A percentile compares a stretch with the other conserved stretches of the same genome.
Evolutionary conservation across 2,888 invertebrate species (phyloP).

Genomic region (Cheilosia impressa): DNA sequence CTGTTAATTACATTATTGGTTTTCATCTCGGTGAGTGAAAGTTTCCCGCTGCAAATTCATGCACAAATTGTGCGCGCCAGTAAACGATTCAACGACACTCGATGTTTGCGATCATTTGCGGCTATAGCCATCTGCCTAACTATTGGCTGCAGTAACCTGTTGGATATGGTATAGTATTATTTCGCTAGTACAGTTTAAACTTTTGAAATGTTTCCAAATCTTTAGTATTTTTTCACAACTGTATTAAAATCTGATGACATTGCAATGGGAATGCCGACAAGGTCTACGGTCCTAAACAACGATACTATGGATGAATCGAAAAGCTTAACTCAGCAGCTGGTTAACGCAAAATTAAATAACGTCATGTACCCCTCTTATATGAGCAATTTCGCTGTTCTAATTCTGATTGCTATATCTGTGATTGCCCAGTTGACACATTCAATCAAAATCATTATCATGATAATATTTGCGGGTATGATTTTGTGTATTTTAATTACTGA

Average conservation of each 20-base stretch:
- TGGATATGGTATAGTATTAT: constrained; percentile 85
- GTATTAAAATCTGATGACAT: constrained; percentile 78
- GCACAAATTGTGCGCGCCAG: constrained; percentile 85
- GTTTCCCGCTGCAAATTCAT: constrained; percentile 83
- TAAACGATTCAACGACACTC: constrained; percentile 85
- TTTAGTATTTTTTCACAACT: constrained; percentile 78
- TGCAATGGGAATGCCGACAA: constrained; percentile 61
- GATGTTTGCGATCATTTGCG: constrained; percentile 85
- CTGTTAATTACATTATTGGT: constrained; percentile 81
- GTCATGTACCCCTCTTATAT: constrained; percentile 88
- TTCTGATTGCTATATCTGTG: constrained; percentile 88
- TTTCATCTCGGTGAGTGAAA: constrained; percentile 83
- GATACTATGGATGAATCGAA: constrained; percentile 44
- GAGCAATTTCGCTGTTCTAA: constrained; percentile 88
- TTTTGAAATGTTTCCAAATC: not conserved
- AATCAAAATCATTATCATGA: constrained; percentile 87
- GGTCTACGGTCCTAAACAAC: constrained; percentile 27
- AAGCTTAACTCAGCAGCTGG: constrained; percentile 26
- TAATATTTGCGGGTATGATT: constrained; percentile 85
- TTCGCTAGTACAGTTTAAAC: not conserved
- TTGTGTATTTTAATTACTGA: not conserved
- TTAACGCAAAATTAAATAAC: constrained; percentile 20
- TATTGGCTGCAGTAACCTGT: constrained; percentile 86
- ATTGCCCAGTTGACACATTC: constrained; percentile 89
- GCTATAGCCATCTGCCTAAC: constrained; percentile 86